These are phyloP conservation scores for Trachythela sp. DNA, from an alignment of 64 coral and sea anemone genomes.

Conservation along the genomic window DNA sequence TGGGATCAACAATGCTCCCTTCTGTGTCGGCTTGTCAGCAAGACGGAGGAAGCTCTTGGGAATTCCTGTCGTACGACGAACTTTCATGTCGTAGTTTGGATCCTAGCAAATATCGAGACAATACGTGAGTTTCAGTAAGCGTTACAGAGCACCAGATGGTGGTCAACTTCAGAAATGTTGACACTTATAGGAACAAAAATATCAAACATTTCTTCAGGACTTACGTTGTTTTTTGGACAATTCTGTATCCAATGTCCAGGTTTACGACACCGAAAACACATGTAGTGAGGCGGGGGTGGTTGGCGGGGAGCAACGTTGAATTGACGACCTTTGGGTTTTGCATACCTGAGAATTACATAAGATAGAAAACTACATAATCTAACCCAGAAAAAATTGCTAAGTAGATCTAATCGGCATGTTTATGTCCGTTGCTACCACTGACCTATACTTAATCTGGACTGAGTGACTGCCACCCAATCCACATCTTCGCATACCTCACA, in stretches of 20 bases:
- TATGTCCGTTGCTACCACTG: no score
- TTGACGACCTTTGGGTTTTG: conserved; percentile 56
- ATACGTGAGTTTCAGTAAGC: no score
- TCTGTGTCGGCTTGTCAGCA: not conserved
- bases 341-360: conserved; percentile 59
- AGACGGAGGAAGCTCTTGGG: conserved; percentile 66
- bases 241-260: conserved; percentile 89
- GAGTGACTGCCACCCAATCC: no score
- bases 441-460: no score
- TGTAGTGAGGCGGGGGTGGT: conserved; percentile 69
- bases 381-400: no score
- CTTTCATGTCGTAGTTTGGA: conserved; percentile 15
- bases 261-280: conserved; percentile 95
- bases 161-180: not conserved
- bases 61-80: conserved; percentile 89
- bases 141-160: no score
- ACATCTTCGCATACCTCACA: no score
- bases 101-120: not conserved
- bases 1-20: not conserved
- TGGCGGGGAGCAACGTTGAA: conserved; percentile 51
- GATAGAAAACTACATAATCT: not conserved
- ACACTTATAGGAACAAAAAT: not conserved
- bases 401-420: no score
- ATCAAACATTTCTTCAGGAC: conserved; percentile 2
- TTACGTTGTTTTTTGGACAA: conserved; percentile 91